Conservation (phyloP, 2,797 vertebrate genomes). For the Gobionotothen gibberifrons region DNA sequence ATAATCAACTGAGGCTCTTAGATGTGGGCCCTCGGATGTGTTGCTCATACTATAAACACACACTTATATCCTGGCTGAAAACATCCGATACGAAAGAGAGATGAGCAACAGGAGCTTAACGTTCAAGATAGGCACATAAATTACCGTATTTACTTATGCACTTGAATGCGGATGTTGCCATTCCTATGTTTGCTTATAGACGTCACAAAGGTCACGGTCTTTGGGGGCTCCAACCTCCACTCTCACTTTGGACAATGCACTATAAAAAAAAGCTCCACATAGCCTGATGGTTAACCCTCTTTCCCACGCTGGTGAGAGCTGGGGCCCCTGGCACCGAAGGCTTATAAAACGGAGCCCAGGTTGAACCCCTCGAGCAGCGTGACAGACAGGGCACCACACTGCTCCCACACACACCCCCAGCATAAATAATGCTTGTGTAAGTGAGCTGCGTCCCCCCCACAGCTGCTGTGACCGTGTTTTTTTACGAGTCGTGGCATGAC, state of each 20-base stretch:
- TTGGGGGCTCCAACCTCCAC: slow-evolving; percentile 28
- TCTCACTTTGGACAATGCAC: slow-evolving; percentile 59
- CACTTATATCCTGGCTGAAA: slow-evolving; percentile 22
- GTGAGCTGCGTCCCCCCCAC: slow-evolving; percentile 58
- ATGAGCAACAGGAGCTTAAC: slow-evolving; percentile 53
- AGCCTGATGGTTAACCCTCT: slow-evolving; percentile 56
- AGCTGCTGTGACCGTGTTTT: slow-evolving; percentile 69
- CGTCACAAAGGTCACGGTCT: slow-evolving; percentile 44
- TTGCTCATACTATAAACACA: slow-evolving; percentile 56
- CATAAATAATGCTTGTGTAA: slow-evolving; percentile 80
- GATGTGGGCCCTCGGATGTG: slow-evolving; percentile 33
- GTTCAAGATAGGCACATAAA: not conserved
- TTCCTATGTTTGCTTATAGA: slow-evolving; percentile 14
- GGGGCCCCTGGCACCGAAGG: slow-evolving; percentile 66
- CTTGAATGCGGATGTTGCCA: not conserved
- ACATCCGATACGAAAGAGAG: slow-evolving; percentile 21
- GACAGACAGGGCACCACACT: slow-evolving; percentile 72
- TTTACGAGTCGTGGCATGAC: slow-evolving; percentile 78
- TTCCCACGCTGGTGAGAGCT: slow-evolving; percentile 75
- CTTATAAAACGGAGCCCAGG: slow-evolving; percentile 71
- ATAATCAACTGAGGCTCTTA: slow-evolving; percentile 36
- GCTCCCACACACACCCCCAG: slow-evolving; percentile 29
- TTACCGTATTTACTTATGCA: too few species aligned
- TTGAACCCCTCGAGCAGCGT: slow-evolving; percentile 66
- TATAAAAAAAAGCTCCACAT: slow-evolving; percentile 66